phyloP scores from a whole-genome alignment of 2,113 vertebrate genomes.

The Thomomys bottae region DNA sequence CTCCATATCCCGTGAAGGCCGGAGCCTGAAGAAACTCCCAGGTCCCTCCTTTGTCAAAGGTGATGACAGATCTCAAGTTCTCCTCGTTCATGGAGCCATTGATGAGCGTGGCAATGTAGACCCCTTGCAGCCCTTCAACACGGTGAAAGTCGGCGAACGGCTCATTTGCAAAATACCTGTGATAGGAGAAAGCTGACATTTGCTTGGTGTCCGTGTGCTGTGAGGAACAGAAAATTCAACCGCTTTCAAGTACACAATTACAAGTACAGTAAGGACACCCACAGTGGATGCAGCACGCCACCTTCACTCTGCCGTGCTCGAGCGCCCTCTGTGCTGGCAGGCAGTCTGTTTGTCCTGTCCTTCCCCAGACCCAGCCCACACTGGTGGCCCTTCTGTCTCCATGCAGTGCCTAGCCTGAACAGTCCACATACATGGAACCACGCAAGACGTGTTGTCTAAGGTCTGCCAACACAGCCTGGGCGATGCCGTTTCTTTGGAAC shows the following conservation, averaged over 20 bases:
- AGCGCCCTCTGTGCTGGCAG: neutral
- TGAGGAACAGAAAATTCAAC: neutral
- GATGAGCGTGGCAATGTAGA: slow-evolving; percentile 96
- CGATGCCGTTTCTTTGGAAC: neutral
- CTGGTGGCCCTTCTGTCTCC: neutral
- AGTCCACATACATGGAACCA: neutral
- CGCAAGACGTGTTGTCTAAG: too few relatives aligned
- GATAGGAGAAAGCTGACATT: neutral
- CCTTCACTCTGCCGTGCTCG: neutral
- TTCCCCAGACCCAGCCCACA: neutral
- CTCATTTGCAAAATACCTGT: slow-evolving; percentile 96
- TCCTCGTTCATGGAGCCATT: slow-evolving; percentile 94
- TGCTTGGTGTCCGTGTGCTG: neutral
- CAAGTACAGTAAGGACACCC: neutral
- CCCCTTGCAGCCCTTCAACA: slow-evolving; percentile 93
- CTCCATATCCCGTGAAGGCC: slow-evolving; percentile 90
- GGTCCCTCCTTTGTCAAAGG: slow-evolving; percentile 98
- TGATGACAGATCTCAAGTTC: slow-evolving; percentile 98
- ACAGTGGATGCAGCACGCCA: too few relatives aligned
- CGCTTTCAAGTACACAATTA: neutral
- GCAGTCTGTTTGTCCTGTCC: neutral
- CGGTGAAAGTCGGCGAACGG: slow-evolving; percentile 97
- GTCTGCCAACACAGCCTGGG: too few relatives aligned
- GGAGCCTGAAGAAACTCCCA: slow-evolving; percentile 97
- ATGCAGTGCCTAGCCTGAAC: neutral